Evolutionary conservation across 53 echinoderm and acorn worm species (phyloP).

Genomic region (Antedon mediterranea): DNA sequence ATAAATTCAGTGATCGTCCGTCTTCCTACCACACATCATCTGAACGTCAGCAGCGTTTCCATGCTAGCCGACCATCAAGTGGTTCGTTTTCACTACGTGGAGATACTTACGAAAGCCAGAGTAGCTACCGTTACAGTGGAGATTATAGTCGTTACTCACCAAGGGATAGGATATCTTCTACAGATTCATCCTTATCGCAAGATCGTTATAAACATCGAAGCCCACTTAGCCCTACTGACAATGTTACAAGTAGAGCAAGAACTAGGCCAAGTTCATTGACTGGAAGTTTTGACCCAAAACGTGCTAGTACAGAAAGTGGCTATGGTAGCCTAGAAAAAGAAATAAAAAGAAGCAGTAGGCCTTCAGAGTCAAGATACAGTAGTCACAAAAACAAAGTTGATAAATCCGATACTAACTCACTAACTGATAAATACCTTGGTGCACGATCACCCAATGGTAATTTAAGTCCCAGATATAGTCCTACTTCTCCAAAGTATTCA

Average conservation of each 20-base stretch:
- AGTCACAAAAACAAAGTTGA: not conserved
- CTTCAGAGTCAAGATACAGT: not conserved
- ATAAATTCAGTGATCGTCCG: conserved; percentile 16
- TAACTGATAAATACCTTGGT: conserved; percentile 47
- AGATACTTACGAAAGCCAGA: not conserved
- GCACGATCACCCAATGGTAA: conserved; percentile 20
- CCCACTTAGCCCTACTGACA: not conserved
- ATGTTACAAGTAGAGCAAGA: not conserved
- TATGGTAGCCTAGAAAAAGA: conserved; percentile 49
- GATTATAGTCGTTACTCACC: not conserved
- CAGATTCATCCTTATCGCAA: not conserved
- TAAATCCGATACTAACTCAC: conserved; percentile 17
- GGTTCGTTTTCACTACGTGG: not conserved
- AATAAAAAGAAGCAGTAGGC: conserved; percentile 25
- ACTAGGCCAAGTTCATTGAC: not conserved
- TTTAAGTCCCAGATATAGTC: not conserved
- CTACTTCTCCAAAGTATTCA: not conserved
- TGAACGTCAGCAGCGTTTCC: conserved; percentile 18
- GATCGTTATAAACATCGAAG: not conserved
- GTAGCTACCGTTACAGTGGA: not conserved
- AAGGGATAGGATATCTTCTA: not conserved
- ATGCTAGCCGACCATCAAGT: conserved; percentile 2
- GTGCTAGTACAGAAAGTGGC: conserved; percentile 51
- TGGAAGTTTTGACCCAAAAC: conserved; percentile 5
- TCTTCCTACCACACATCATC: conserved; percentile 22